These are phyloP conservation scores for Hepsetus odoe DNA, from an alignment of 2,113 vertebrate species.

Conservation along the genomic window DNA sequence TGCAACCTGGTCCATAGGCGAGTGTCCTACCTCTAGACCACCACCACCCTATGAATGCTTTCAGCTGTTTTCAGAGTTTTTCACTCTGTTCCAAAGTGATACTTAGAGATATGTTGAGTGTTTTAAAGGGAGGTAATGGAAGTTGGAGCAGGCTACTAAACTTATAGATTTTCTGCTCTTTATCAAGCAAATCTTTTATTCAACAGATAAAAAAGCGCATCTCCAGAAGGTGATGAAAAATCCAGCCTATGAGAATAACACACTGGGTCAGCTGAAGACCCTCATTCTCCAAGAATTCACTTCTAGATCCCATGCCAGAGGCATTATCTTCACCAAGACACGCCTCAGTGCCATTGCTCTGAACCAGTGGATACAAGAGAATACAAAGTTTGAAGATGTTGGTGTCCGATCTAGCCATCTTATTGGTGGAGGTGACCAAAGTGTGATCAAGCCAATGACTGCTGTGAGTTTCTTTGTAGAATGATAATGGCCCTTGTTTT, in stretches of 20 bases:
- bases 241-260: constrained; percentile 86
- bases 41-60: neutral
- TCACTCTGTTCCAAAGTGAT: no score
- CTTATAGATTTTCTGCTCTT: neutral
- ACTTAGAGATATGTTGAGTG: no score
- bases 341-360: constrained; percentile 87
- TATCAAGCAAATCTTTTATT: constrained; percentile 2
- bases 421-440: constrained; percentile 90
- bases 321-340: constrained; percentile 96
- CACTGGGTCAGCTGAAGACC: constrained; percentile 76
- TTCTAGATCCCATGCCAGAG: constrained; percentile 74
- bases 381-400: constrained; percentile 86
- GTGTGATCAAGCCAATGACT: constrained; percentile 91
- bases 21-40: no score
- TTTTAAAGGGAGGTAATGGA: no score
- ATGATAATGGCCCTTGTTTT: neutral
- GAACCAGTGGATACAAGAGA: constrained; percentile 87
- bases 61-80: no score
- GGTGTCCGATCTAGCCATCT: constrained; percentile 83
- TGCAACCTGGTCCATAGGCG: no score
- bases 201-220: constrained; percentile 78
- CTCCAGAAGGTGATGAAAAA: constrained; percentile 77
- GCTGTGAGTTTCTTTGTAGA: constrained; percentile 73
- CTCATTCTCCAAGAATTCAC: constrained; percentile 86
- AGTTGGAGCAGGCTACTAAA: no score